Base-by-base conservation (phyloP, 2,888 invertebrate species). In the Acronicta psi region DNA sequence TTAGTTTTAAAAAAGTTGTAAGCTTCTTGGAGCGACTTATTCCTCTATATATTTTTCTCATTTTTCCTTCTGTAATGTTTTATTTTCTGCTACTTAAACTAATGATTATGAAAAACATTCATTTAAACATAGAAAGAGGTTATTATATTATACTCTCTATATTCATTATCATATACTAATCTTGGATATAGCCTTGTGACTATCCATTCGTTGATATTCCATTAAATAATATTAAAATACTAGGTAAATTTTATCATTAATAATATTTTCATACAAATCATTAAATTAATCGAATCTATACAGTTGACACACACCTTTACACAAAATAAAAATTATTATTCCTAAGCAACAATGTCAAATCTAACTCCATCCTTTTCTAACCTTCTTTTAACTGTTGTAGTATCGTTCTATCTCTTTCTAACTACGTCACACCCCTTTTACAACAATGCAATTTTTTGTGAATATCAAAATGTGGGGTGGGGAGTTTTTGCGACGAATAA, bases 401-500 rank as follows among this genome's bases (percentile, higher is more conserved):
- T 37, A 59, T 70, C 23, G 40, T 57, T 54, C 76, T 36, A 3
- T 84, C 81, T 75, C 77, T 70, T 70, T 85, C 70, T 75, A 60
- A 51, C 62, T 53, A 10, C 8, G 62, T 75, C 83, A 85, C 81
- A 86, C 87, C 83, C 77, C 78, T 80, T 81, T 77, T 80, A 61
- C 65, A 72, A 75, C 73, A 80, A 76, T 55, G 56, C 46, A 36
- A 8, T 75, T 81, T 80, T 82, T 73, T 75, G 43, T 45, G 9
- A 8, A 34, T 37, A 20, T 51, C 0, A 20, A 34, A 25, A 16
- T 10, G 31, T 53, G 57, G 69, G 78, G 83, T 78, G 72, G 82
- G 85, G 81, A 61, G 25, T 46, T 75, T 80, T 77, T 65, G 51
- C 34, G 11, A 37, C 56, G 67, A 65, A 63, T 66, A 45, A 53